phyloP scores from a whole-genome alignment of 1,140 invertebrate genomes.

The Neodiprion virginianus region DNA sequence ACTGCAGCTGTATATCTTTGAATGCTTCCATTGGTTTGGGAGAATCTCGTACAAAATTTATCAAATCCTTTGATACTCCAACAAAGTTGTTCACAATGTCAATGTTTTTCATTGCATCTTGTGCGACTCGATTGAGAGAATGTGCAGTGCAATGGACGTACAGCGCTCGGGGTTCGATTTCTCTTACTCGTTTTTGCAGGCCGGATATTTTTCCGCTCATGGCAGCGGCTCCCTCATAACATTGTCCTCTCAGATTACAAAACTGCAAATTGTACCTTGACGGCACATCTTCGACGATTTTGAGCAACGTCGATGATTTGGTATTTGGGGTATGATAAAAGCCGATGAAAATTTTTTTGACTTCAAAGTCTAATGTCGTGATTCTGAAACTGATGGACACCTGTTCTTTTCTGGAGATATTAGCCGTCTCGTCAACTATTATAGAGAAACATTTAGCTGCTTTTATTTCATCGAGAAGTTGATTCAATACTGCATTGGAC shows the following conservation, averaged over 20 bases:
- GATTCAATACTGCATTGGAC: constrained; percentile 22
- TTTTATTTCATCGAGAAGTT: constrained; percentile 28
- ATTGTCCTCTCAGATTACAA: constrained; percentile 34
- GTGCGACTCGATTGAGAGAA: constrained; percentile 28
- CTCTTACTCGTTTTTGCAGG: constrained; percentile 24
- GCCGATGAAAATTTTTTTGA: constrained; percentile 32
- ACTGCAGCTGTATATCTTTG: constrained; percentile 24
- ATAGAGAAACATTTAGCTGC: constrained; percentile 24
- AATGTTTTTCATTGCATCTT: constrained; percentile 15
- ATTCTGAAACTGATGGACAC: constrained; percentile 27
- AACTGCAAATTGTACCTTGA: constrained; percentile 26
- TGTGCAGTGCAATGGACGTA: constrained; percentile 28
- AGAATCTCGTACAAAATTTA: constrained; percentile 21
- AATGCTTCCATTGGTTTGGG: constrained; percentile 25
- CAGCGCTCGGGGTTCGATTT: constrained; percentile 28
- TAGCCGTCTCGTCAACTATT: constrained; percentile 23
- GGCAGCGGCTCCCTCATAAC: constrained; percentile 24
- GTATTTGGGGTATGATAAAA: constrained; percentile 28
- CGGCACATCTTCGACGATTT: constrained; percentile 30
- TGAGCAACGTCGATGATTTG: constrained; percentile 30
- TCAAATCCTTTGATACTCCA: constrained; percentile 4
- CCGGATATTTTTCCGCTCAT: constrained; percentile 26
- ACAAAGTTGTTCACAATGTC: constrained; percentile 21
- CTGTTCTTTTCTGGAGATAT: constrained; percentile 24
- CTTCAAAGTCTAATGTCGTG: constrained; percentile 20